Evolutionary conservation across 2,888 invertebrate genomes (phyloP).

Genomic region (Galeruca laticollis): DNA sequence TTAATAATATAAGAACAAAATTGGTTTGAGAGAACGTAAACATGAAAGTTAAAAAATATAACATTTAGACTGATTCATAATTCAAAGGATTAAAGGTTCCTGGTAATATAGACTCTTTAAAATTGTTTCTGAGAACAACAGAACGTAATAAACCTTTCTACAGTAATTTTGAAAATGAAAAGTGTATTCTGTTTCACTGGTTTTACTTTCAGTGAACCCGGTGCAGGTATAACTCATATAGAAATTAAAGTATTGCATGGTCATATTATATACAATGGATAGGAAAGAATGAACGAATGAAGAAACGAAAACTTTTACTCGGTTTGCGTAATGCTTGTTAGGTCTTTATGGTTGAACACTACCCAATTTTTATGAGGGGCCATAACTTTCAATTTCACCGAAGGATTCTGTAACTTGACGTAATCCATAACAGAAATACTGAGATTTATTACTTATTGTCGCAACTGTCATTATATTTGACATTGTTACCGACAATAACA

Average conservation of each 20-base stretch:
- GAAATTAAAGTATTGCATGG: not conserved
- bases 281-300: slow-evolving; percentile 5
- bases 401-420: slow-evolving; percentile 20
- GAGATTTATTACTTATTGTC: slow-evolving; percentile 18
- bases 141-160: not conserved
- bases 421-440: slow-evolving; percentile 17
- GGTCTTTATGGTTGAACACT: slow-evolving; percentile 21
- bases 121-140: not conserved
- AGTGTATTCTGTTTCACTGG: not conserved
- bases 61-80: not conserved
- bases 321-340: slow-evolving; percentile 29
- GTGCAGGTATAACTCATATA: not conserved
- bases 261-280: not conserved
- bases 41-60: too few species aligned
- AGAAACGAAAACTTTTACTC: slow-evolving; percentile 8
- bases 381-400: slow-evolving; percentile 39
- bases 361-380: slow-evolving; percentile 33
- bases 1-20: too few species aligned
- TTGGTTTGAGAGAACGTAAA: too few species aligned
- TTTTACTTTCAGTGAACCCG: slow-evolving; percentile 11
- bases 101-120: not conserved
- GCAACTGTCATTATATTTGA: slow-evolving; percentile 5
- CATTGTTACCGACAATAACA: slow-evolving; percentile 4
- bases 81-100: not conserved
- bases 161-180: not conserved